phyloP scores from a whole-genome alignment of 2,888 invertebrate genomes.

The Drosophila atripex region DNA sequence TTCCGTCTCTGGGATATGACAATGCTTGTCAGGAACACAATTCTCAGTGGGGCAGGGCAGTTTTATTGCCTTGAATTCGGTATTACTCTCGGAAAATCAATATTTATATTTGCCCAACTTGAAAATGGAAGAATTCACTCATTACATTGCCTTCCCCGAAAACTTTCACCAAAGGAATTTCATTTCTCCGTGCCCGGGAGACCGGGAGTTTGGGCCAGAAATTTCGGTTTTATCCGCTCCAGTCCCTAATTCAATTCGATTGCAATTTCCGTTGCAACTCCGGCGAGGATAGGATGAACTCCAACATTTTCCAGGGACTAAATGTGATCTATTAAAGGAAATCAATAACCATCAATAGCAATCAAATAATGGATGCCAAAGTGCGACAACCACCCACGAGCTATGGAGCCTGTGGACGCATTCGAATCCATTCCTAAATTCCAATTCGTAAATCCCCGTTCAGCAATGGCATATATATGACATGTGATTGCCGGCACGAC shows the following conservation, averaged over 20 bases:
- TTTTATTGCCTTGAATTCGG: constrained; percentile 41
- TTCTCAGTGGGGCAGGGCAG: constrained; percentile 56
- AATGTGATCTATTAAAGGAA: constrained; percentile 27
- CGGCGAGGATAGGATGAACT: background rate
- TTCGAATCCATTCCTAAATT: constrained; percentile 38
- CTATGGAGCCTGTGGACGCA: background rate
- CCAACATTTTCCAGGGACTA: constrained; percentile 16
- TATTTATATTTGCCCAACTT: constrained; percentile 59
- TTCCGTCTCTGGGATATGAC: constrained; percentile 49
- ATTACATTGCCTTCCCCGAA: constrained; percentile 12
- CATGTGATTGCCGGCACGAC: constrained; percentile 50
- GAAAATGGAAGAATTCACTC: constrained; percentile 53
- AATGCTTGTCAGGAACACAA: constrained; percentile 25
- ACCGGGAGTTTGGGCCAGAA: background rate
- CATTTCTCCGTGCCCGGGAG: background rate
- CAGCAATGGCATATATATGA: constrained; percentile 57
- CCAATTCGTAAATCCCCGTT: constrained; percentile 56
- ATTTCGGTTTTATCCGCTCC: background rate
- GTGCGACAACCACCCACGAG: constrained; percentile 7
- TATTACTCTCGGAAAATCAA: constrained; percentile 33
- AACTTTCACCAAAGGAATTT: background rate
- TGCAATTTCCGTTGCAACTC: constrained; percentile 39
- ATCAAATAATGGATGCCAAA: constrained; percentile 2
- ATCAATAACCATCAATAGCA: constrained; percentile 31
- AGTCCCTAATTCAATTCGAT: constrained; percentile 15